Evolutionary conservation across 2,888 invertebrate genomes (phyloP).

Genomic region (Ormyrus labotus): DNA sequence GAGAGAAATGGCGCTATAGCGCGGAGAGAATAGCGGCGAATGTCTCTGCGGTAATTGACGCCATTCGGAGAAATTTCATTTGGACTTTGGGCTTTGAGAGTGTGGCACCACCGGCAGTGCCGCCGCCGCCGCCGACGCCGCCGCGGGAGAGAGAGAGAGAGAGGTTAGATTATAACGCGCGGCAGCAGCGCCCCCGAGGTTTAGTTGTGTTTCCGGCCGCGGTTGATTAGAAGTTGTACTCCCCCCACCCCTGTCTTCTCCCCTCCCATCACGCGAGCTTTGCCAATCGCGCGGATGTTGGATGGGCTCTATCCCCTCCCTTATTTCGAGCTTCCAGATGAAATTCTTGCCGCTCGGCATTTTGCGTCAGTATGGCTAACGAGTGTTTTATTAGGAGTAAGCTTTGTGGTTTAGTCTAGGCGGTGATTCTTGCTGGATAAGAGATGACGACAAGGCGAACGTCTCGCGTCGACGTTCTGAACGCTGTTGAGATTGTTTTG

Average conservation of each 20-base stretch:
- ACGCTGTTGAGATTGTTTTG: constrained; percentile 18
- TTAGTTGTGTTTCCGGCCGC: constrained; percentile 37
- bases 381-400: constrained; percentile 19
- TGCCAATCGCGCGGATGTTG: background rate
- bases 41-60: constrained; percentile 47
- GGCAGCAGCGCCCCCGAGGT: background rate
- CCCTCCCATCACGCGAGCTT: background rate
- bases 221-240: constrained; percentile 46
- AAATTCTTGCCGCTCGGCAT: constrained; percentile 22
- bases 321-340: constrained; percentile 1
- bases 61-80: constrained; percentile 50
- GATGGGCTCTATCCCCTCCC: background rate
- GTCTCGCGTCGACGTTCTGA: background rate
- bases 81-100: constrained; percentile 42
- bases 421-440: too few relatives aligned
- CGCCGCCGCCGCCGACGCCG: background rate
- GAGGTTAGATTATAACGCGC: constrained; percentile 5
- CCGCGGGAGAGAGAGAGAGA: background rate
- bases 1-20: background rate
- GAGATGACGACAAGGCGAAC: background rate
- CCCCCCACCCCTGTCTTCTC: background rate
- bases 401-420: too few relatives aligned
- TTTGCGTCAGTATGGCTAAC: background rate
- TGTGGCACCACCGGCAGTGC: background rate
- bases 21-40: constrained; percentile 26